Evolutionary conservation across 2,888 invertebrate genomes (phyloP).

Genomic region (Chrysolina americana): DNA sequence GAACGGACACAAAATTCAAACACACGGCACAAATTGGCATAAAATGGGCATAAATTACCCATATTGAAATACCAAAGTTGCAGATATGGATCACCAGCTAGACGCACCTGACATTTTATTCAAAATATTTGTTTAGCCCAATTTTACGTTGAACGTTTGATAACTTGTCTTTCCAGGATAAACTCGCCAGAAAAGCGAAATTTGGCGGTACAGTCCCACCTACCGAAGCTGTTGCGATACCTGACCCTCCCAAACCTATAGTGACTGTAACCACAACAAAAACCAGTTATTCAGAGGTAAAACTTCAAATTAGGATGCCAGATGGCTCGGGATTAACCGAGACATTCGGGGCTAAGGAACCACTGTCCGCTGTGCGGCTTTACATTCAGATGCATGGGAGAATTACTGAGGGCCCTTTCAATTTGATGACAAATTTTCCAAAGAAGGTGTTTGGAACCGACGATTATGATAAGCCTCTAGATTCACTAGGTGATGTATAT

Average conservation of each 20-base stretch:
- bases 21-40: no score
- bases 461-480: conserved; percentile 91
- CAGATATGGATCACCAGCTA: no score
- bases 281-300: conserved; percentile 77
- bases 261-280: conserved; percentile 44
- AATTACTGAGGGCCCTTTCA: conserved; percentile 78
- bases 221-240: conserved; percentile 53
- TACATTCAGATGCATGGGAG: conserved; percentile 89
- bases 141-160: no score
- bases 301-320: conserved; percentile 83
- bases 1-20: no score
- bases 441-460: conserved; percentile 87
- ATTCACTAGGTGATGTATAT: conserved; percentile 78
- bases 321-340: conserved; percentile 83
- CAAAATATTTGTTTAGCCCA: no score
- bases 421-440: conserved; percentile 93
- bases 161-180: conserved; percentile 75
- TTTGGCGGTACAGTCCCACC: conserved; percentile 62
- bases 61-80: no score
- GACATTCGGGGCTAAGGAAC: conserved; percentile 88
- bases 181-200: conserved; percentile 84
- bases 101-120: no score
- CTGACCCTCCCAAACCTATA: conserved; percentile 63
- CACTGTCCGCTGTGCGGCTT: conserved; percentile 90
- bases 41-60: no score